Evolutionary conservation across 1,140 invertebrate species (phyloP), one percentile per base, ranked within the genome.

Genomic region (Mactra quadrangularis): DNA sequence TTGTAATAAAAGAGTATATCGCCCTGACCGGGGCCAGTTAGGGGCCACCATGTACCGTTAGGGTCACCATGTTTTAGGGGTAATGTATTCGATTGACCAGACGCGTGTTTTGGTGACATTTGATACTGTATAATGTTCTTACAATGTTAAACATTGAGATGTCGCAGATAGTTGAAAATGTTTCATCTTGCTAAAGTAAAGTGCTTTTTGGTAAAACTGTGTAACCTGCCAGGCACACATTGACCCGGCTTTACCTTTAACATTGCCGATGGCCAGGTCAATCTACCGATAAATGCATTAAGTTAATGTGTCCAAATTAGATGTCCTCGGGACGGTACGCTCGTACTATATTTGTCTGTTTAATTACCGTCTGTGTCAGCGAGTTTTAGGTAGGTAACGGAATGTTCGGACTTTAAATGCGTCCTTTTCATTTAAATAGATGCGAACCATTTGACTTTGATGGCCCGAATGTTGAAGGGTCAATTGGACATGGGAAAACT

Each of bases 361-460:
- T 31, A 50, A 68, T 68, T 68, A 68, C 45, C 27, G 47, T 68
- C 45, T 47, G 41, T 50, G 64, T 68, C 64, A 68, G 15, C 29
- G 41, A 50, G 19, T 68, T 19, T 45, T 50, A 35, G 27, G 29
- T 68, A 52, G 27, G 64, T 50, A 50, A 19, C 11, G 45, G 13
- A 3, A 41, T 13, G 35, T 29, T 27, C n/a, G n/a, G 64, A 68
- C 64, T 68, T 68, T 68, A 50, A 68, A 47, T 68, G 38, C 38
- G 38, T 7, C 6, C 38, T 41, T 41, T 41, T n/a, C 15, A 41
- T 41, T 41, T 41, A 41, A 41, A 41, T 41, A 41, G 38, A 41
- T 41, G 38, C 15, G 38, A 41, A 15, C 38, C 6, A 15, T 41
- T 7, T 41, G 38, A 41, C 38, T 41, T 41, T 41, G 38, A 50